Evolutionary conservation across 2,113 vertebrate genomes (phyloP).

Genomic region (Catharus minimus): DNA sequence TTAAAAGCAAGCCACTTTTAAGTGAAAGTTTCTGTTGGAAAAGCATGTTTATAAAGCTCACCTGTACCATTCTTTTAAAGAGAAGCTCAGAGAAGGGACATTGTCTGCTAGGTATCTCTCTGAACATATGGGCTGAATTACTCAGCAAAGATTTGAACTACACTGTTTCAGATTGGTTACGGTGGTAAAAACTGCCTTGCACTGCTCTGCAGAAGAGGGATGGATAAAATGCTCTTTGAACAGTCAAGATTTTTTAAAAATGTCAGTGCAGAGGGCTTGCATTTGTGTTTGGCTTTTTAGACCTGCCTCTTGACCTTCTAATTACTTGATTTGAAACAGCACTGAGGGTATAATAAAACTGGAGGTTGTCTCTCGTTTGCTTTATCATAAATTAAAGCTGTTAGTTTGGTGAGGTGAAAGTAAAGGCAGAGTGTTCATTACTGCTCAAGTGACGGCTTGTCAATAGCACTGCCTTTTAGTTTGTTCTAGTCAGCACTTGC

Average conservation of each 20-base stretch:
- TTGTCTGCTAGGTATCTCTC: not conserved
- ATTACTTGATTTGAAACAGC: conserved; percentile 87
- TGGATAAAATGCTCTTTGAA: conserved; percentile 80
- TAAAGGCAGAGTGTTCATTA: conserved; percentile 86
- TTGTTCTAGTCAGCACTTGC: conserved; percentile 93
- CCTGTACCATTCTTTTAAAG: conserved; percentile 41
- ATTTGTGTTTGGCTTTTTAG: conserved; percentile 79
- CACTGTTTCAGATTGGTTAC: conserved; percentile 77
- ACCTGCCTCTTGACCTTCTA: conserved; percentile 85
- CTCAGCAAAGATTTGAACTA: conserved; percentile 15
- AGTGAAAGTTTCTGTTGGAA: not conserved
- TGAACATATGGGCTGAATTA: conserved; percentile 74
- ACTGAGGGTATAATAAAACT: conserved; percentile 83
- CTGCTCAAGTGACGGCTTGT: conserved; percentile 87
- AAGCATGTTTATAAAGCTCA: conserved; percentile 13
- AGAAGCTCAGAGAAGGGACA: not conserved
- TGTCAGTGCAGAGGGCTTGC: conserved; percentile 77
- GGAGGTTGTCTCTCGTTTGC: conserved; percentile 80
- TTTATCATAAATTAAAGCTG: conserved; percentile 87
- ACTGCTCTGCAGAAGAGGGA: conserved; percentile 61
- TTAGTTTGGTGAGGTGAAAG: conserved; percentile 80
- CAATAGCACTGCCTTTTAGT: conserved; percentile 87
- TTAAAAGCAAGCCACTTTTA: not conserved
- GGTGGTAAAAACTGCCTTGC: conserved; percentile 52
- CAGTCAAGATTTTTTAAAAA: conserved; percentile 63